These are phyloP conservation scores for Cantharis rustica DNA, from an alignment of 2,888 invertebrate species.

Conservation along the genomic window DNA sequence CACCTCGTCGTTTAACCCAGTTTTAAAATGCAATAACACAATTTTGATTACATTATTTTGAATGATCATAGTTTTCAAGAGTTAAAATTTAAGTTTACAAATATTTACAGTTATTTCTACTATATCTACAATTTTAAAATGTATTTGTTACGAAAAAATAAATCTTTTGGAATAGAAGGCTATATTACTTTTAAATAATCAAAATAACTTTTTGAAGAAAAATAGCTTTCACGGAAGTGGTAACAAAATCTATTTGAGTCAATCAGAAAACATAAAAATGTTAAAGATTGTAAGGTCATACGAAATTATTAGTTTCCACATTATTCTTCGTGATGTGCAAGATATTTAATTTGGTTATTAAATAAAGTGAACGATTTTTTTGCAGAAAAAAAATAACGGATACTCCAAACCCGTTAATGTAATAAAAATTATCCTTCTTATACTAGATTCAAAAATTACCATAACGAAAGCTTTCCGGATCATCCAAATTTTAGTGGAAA, in stretches of 20 bases:
- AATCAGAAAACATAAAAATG: neutral
- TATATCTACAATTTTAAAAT: too few relatives aligned
- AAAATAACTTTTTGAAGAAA: neutral
- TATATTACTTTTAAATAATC: too few relatives aligned
- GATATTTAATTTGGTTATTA: neutral
- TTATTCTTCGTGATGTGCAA: neutral
- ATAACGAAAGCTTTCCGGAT: neutral
- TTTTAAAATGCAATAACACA: too few relatives aligned
- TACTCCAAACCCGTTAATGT: neutral
- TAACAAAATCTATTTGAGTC: neutral
- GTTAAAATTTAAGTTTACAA: too few relatives aligned
- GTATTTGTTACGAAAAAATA: too few relatives aligned
- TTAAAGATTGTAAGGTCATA: neutral
- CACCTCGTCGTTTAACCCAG: too few relatives aligned
- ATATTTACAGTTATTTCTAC: too few relatives aligned
- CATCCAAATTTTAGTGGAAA: neutral
- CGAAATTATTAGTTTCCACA: neutral
- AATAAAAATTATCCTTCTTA: neutral
- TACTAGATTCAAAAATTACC: too few relatives aligned
- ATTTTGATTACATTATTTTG: too few relatives aligned
- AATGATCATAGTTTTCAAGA: too few relatives aligned
- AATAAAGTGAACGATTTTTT: neutral
- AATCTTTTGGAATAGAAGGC: too few relatives aligned
- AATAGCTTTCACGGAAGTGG: neutral
- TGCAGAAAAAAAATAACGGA: neutral